These are phyloP conservation scores for Peromyscus leucopus DNA, from an alignment of 2,113 vertebrate genomes.

Conservation along the genomic window DNA sequence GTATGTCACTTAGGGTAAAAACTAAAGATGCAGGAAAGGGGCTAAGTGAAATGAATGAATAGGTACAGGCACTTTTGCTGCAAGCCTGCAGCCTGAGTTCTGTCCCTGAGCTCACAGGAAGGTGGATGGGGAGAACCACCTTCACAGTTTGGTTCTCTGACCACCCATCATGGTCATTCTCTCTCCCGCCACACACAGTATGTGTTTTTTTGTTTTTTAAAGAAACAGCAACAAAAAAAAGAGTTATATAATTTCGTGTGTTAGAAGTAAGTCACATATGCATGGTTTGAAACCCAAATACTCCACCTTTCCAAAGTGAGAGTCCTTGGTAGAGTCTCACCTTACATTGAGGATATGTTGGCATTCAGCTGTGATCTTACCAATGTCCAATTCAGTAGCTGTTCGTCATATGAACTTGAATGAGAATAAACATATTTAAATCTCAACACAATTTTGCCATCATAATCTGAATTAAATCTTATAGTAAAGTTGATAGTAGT, in stretches of 20 bases:
- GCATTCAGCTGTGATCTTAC: background rate
- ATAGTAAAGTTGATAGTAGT: background rate
- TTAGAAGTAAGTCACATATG: background rate
- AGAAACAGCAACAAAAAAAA: background rate
- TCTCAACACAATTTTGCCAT: background rate
- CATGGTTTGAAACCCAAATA: background rate
- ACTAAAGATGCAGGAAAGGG: background rate
- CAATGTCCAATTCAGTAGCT: background rate
- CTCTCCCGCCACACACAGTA: too few relatives aligned
- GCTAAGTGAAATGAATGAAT: too few relatives aligned
- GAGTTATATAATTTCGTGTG: background rate
- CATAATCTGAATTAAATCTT: slow-evolving; percentile 1
- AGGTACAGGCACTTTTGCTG: too few relatives aligned
- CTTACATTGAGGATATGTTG: background rate
- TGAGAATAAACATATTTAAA: background rate
- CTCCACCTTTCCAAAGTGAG: background rate
- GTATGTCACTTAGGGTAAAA: background rate
- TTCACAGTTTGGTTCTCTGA: too few relatives aligned
- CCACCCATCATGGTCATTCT: too few relatives aligned
- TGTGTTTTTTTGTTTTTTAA: background rate
- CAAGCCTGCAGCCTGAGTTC: background rate
- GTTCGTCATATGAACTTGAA: background rate
- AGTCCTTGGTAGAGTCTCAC: background rate
- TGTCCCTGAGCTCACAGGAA: background rate
- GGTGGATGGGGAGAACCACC: background rate